Evolutionary conservation across 2,888 invertebrate species (phyloP), one percentile per base, ranked within the genome.

Genomic region (Eremobia ochroleuca): DNA sequence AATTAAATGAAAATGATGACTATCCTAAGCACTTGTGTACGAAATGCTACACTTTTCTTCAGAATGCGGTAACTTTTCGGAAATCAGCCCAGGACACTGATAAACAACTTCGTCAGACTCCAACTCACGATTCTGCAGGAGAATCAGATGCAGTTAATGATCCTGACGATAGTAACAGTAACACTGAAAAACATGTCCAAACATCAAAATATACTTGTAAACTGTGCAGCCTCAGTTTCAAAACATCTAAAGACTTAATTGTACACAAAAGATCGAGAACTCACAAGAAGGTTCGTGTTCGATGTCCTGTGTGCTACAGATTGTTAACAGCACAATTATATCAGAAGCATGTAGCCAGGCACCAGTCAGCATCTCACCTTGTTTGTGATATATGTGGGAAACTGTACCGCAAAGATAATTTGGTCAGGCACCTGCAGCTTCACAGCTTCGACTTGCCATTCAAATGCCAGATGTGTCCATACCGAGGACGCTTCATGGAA

Each of bases 361-460:
- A 88, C 65, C 82, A 88, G 65, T 83, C 88, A 6, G 85, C 82
- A 31, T 89, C 92, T 4, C 94, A 94, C 76, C 84, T 93, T 5
- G 85, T 94, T 37, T 94, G 95, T 84, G 95, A 95, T 21, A 89
- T 94, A 25, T 95, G 95, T 77, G 95, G 95, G 0, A 94, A 94
- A 76, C 83, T 94, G 21, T 94, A 92, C 70, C 90, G 94, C 2
- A 94, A 94, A 87, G 94, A 94, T 28, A 94, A 95, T 82, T 88
- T 95, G 55, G 67, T 90, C 0, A 87, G 94, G 40, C 95, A 95
- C 77, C 82, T 94, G 15, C 93, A 88, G 28, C 81, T 88, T 8
- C 95, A 95, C 62, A 93, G 82, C 59, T 92, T 88, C 74, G 90
- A 93, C 6, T 83, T 95, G 8, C 95, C 95, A 21, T 94, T 90